Evolutionary conservation across 2,113 vertebrate species (phyloP).

Genomic region (Cryptomyrus ogoouensis): DNA sequence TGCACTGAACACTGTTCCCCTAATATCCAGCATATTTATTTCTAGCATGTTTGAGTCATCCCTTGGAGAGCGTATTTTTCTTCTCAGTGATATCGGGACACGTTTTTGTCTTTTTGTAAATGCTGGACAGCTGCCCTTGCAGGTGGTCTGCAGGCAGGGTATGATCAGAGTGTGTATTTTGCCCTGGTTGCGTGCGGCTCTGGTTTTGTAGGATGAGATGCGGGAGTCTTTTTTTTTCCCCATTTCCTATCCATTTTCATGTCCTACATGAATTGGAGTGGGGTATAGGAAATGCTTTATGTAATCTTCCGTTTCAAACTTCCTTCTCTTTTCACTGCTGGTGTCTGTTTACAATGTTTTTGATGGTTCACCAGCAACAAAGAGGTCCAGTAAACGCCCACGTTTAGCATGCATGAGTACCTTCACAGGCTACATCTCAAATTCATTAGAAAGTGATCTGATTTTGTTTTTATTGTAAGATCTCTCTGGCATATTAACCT

Average conservation of each 20-base stretch:
- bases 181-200: neutral
- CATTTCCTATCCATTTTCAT: neutral
- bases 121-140: constrained; percentile 3
- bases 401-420: neutral
- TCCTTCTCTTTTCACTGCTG: neutral
- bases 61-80: neutral
- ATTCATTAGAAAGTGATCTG: neutral
- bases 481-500: neutral
- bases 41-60: neutral
- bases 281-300: neutral
- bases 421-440: neutral
- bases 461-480: neutral
- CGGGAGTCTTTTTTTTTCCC: neutral
- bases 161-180: neutral
- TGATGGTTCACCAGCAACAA: neutral
- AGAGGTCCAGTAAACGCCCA: neutral
- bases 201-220: neutral
- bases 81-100: neutral
- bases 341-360: neutral
- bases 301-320: neutral
- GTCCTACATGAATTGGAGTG: neutral
- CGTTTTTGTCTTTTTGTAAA: neutral
- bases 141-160: neutral
- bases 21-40: neutral
- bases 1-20: neutral